Percentiles rank a stretch among this genome's conserved stretches.
Conservation (phyloP, 2,888 invertebrate species). For the Polylopha cassiicola region DNA sequence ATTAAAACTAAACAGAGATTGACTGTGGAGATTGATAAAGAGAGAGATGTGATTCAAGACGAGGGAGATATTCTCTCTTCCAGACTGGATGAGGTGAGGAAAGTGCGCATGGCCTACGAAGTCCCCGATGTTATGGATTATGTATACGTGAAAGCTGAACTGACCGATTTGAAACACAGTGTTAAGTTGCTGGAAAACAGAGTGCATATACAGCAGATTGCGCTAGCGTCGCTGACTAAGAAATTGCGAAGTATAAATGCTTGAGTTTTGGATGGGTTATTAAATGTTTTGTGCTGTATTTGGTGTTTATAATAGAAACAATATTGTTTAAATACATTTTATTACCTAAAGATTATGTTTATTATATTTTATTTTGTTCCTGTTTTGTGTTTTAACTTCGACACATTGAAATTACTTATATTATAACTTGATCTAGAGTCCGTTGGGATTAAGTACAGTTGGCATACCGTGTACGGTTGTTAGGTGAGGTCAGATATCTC, state of each 20-base stretch:
- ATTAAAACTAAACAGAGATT: constrained; percentile 57
- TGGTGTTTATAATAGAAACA: too few species aligned
- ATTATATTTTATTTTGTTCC: too few species aligned
- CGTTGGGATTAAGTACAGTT: too few species aligned
- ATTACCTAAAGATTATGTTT: too few species aligned
- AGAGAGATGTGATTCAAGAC: constrained; percentile 46
- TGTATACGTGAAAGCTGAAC: constrained; percentile 68
- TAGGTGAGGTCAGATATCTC: too few species aligned
- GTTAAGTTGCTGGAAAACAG: constrained; percentile 57
- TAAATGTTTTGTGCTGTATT: constrained; percentile 3
- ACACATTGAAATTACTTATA: too few species aligned
- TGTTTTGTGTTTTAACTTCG: too few species aligned
- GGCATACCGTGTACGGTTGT: too few species aligned
- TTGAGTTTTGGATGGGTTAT: constrained; percentile 22
- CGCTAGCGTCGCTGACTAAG: constrained; percentile 49
- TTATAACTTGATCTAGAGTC: too few species aligned
- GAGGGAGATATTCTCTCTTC: constrained; percentile 57
- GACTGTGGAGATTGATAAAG: constrained; percentile 58
- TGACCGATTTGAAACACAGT: constrained; percentile 60
- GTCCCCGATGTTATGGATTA: constrained; percentile 79
- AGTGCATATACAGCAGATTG: constrained; percentile 54
- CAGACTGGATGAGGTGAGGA: constrained; percentile 54
- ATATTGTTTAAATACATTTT: too few species aligned
- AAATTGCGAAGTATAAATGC: constrained; percentile 32
- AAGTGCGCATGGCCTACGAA: constrained; percentile 58